Percentiles rank a stretch among this genome's conserved stretches.
Evolutionary conservation across 2,113 vertebrate genomes (phyloP).

Genomic region (Albula glossodonta): DNA sequence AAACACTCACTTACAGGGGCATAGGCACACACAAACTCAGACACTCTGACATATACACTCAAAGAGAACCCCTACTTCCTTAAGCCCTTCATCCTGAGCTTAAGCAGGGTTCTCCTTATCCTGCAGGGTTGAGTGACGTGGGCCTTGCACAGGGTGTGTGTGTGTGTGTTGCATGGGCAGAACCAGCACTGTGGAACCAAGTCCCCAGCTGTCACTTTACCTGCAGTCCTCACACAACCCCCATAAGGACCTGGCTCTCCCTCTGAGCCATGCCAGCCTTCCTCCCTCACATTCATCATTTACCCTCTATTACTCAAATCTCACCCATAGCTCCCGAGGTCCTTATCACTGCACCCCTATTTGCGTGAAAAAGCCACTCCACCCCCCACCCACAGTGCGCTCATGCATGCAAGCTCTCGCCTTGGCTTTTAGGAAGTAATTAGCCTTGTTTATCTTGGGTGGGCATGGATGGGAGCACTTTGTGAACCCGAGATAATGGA

Average conservation of each 20-base stretch:
- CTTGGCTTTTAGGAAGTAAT: neutral
- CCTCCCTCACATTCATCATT: neutral
- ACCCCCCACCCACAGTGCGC: too few species aligned
- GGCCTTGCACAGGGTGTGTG: too few species aligned
- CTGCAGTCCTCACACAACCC: neutral
- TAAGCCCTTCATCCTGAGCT: too few species aligned
- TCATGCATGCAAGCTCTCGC: neutral
- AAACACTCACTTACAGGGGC: too few species aligned
- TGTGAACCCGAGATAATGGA: constrained; percentile 1
- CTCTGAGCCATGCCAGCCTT: neutral
- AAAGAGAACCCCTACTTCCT: neutral
- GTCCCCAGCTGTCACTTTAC: too few species aligned
- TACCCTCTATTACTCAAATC: neutral
- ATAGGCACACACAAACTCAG: neutral
- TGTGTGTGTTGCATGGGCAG: too few species aligned
- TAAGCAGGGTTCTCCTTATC: too few species aligned
- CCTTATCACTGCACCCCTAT: neutral
- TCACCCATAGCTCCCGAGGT: neutral
- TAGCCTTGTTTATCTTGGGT: neutral
- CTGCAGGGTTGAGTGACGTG: too few species aligned
- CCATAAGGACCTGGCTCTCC: neutral
- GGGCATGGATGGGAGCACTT: constrained; percentile 1
- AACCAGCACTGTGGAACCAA: neutral
- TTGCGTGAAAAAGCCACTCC: too few species aligned
- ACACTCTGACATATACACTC: constrained; percentile 38